These are phyloP conservation scores for Siniperca chuatsi DNA, from an alignment of 2,113 vertebrate genomes.

Conservation along the genomic window DNA sequence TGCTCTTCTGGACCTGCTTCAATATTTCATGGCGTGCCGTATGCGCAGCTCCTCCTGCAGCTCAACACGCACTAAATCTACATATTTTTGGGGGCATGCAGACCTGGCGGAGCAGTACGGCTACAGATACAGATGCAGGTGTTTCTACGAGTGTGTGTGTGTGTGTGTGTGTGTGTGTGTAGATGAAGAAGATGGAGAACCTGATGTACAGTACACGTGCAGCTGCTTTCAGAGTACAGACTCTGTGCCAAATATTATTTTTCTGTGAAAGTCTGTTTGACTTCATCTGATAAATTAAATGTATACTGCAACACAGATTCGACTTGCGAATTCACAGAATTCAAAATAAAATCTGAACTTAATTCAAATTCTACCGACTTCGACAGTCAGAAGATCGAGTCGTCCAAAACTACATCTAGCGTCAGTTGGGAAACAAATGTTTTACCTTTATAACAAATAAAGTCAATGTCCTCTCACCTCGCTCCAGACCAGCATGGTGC, in stretches of 20 bases:
- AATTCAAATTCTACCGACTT: no score
- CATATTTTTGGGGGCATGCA: constrained; percentile 57
- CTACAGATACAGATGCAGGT: constrained; percentile 44
- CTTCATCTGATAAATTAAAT: background rate
- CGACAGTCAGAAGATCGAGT: no score
- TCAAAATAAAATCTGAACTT: no score
- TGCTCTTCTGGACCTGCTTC: constrained; percentile 65
- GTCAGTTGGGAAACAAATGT: no score
- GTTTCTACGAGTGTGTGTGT: constrained; percentile 12
- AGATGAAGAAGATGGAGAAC: constrained; percentile 26
- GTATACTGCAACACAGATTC: background rate
- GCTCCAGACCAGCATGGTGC: constrained; percentile 96
- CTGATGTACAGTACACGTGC: constrained; percentile 10
- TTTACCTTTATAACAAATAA: background rate
- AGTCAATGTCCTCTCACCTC: constrained; percentile 84
- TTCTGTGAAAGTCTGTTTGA: constrained; percentile 7
- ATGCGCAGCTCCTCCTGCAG: constrained; percentile 53
- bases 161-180: constrained; percentile 13
- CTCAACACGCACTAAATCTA: constrained; percentile 34
- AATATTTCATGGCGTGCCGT: constrained; percentile 74
- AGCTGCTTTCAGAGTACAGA: constrained; percentile 31
- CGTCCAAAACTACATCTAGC: no score
- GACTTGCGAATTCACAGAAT: background rate
- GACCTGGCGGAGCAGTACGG: background rate
- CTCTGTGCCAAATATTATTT: background rate